Evolutionary conservation across 2,888 invertebrate species (phyloP), one percentile per base, ranked within the genome.

Genomic region (Philaethria dido): DNA sequence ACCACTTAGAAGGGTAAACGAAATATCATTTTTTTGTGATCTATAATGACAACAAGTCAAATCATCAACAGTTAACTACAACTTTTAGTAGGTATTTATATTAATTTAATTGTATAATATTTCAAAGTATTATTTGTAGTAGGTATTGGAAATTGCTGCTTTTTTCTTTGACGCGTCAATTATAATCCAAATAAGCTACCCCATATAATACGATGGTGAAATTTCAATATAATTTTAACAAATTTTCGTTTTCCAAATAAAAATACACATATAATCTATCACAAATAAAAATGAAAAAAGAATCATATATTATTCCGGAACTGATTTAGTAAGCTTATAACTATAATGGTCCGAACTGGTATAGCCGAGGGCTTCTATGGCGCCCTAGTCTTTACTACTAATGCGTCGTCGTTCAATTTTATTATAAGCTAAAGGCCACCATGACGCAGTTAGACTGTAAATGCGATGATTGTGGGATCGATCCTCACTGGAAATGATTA

Each of bases 391-490:
- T 11, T 29, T 29, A 29, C 52, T 45, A 45, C 20, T 52, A 52
- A 52, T 29, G 29, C 16, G 29, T 29, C 9, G 29, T 52, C 52
- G 52, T 29, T 52, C 29, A 29, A 16, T 52, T 52, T 52, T 52
- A 52, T 52, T 52, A 16, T 29, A 52, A 33, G 11, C n/a, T 52
- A 39, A 1, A 39, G 2, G 13, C 2, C 13, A 39, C 2, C 6
- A 3, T 39, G 13, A 13, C 39, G 39, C 39, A 39, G 39, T 33
- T 5, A 8, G 33, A 33, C 33, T 33, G 33, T 6, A 3, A 33
- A 39, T 13, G 39, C 39, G 13, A 13, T 39, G 2, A 3, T 39
- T 1, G 39, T 39, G 13, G 39, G 13, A 13, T 39, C 39, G 1
- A 39, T 13, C 13, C 39, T 1, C 39, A 13, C 11, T 39, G 1